Evolutionary conservation across 2,888 invertebrate genomes (phyloP), one percentile per base, ranked within the genome.

Genomic region (Erebia aethiops): DNA sequence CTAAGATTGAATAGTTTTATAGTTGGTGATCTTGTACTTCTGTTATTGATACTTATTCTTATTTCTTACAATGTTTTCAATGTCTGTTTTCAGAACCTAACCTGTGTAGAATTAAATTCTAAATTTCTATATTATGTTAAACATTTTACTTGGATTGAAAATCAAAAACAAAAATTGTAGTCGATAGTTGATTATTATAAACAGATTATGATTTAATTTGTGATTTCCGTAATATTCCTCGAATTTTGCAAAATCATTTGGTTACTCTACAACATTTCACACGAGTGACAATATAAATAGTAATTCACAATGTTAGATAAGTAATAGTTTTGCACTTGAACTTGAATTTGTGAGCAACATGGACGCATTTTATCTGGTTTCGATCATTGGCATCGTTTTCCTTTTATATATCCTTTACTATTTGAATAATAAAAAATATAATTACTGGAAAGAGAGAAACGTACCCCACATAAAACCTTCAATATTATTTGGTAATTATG

Each of bases 401-500:
- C n/a, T 72, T 18, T 71, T 72, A 26, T 70, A 26, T 52, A 61
- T 70, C 1, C 11, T 71, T 41, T 72, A 69, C 13, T 73, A 71
- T 62, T 54, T 51, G 35, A 8, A 60, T 5, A 67, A 16, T 43
- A 69, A 46, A 49, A 73, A 73, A 51, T 73, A 73, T 57, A 71
- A 79, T 26, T 87, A 85, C 71, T 90, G 90, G 90, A 77, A 82
- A 54, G 79, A 81, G n/a, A 84, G 78, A 64, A 84, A 85, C 4
- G 84, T 91, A 0, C 82, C 84, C 0, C 73, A 80, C 60, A 5
- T 76, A 0, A 76, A 82, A 69, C 87, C 90, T 0, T 54, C 75
- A 1, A 81, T 82, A 0, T 52, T 91, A 2, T 78, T 91, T 5
- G 91, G 91, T 0, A 89, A 90, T 71, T 90, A 84, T 61, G 78